Percentiles rank a stretch among this genome's conserved stretches.
These are phyloP conservation scores for Phyllotreta striolata DNA, from an alignment of 2,888 invertebrate species.

Conservation along the genomic window DNA sequence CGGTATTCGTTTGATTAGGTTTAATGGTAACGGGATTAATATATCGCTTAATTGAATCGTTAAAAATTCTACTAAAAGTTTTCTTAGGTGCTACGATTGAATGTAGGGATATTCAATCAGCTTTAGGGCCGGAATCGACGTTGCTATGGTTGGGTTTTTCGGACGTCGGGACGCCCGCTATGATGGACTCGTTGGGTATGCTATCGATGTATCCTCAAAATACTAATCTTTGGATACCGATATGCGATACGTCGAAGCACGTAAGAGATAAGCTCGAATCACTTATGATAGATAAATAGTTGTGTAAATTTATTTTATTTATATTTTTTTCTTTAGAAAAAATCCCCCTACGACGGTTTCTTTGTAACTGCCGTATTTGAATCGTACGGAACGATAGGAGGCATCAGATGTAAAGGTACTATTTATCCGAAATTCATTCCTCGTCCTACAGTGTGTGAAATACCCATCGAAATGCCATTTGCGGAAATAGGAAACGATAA, in stretches of 20 bases:
- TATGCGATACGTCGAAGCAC: conserved; percentile 77
- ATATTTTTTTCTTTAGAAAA: conserved; percentile 66
- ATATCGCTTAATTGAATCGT: no score
- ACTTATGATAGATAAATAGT: no score
- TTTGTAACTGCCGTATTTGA: conserved; percentile 84
- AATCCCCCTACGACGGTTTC: conserved; percentile 76
- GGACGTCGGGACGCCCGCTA: conserved; percentile 81
- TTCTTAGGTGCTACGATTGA: conserved; percentile 53
- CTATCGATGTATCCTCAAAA: conserved; percentile 75
- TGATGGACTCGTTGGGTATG: conserved; percentile 79
- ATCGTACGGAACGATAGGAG: conserved; percentile 77
- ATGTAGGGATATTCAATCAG: conserved; percentile 66
- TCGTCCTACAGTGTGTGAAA: conserved; percentile 80
- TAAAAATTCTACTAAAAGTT: background rate
- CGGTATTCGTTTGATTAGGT: conserved; percentile 64
- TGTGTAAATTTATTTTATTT: no score
- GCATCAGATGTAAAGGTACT: conserved; percentile 88
- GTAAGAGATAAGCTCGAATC: conserved; percentile 61
- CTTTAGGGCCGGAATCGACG: conserved; percentile 72
- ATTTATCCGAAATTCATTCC: conserved; percentile 88
- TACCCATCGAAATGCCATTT: conserved; percentile 69
- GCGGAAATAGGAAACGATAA: conserved; percentile 73
- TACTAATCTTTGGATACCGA: conserved; percentile 81
- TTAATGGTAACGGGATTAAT: no score
- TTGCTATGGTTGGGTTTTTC: conserved; percentile 82